These are phyloP conservation scores for Reticulitermes speratus DNA, from an alignment of 1,140 invertebrate species.

Conservation along the genomic window DNA sequence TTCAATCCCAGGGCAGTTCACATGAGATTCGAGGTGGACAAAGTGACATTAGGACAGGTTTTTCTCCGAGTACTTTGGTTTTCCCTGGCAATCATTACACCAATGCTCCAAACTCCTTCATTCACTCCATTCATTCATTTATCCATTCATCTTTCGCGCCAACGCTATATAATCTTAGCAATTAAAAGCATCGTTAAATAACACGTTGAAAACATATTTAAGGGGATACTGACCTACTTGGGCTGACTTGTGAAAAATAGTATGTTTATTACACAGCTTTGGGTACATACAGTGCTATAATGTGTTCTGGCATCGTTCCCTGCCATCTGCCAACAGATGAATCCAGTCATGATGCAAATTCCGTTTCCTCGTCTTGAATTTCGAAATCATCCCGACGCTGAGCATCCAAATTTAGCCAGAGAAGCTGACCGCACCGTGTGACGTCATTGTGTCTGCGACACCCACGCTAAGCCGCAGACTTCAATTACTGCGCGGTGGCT, in stretches of 20 bases:
- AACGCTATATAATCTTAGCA: too few species aligned
- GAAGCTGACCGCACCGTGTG: not conserved
- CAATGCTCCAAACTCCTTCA: too few species aligned
- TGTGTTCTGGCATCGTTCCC: not conserved
- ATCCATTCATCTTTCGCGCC: too few species aligned
- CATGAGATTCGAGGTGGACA: too few species aligned
- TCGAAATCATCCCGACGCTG: not conserved
- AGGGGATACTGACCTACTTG: not conserved
- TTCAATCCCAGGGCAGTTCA: too few species aligned
- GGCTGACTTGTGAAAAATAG: not conserved
- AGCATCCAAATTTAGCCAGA: slow-evolving; percentile 18
- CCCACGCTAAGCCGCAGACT: not conserved
- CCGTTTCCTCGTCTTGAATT: slow-evolving; percentile 5
- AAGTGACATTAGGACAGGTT: too few species aligned
- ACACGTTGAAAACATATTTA: not conserved
- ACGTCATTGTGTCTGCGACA: not conserved
- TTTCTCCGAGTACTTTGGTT: too few species aligned
- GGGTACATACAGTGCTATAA: not conserved
- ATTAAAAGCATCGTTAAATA: too few species aligned
- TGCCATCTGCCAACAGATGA: not conserved
- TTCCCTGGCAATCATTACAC: too few species aligned
- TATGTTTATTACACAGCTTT: not conserved
- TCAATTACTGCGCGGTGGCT: too few species aligned
- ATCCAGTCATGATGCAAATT: not conserved
- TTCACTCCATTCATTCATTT: too few species aligned